phyloP scores from a whole-genome alignment of 2,113 vertebrate genomes.

The Ammodytes marinus region DNA sequence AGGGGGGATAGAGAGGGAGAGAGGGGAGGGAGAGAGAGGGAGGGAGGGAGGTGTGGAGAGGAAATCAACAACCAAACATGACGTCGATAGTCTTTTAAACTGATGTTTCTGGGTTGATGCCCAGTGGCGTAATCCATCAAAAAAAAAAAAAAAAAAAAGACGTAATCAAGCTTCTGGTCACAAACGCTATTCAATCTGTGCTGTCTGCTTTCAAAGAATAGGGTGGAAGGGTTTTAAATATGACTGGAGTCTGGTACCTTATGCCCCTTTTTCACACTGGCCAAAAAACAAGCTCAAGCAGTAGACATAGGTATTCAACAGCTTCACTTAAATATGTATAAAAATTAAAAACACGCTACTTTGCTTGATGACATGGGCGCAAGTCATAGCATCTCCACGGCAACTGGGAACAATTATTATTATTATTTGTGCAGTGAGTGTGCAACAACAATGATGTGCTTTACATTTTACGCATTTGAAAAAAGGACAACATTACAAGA shows the following conservation, averaged over 20 bases:
- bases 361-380: too few relatives aligned
- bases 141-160: conserved; percentile 65
- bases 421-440: too few relatives aligned
- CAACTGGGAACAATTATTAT: too few relatives aligned
- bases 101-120: conserved; percentile 49
- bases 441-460: too few relatives aligned
- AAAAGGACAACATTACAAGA: too few relatives aligned
- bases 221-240: conserved; percentile 32
- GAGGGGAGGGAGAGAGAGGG: neutral
- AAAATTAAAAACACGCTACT: too few relatives aligned
- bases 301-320: too few relatives aligned
- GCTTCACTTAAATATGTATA: too few relatives aligned
- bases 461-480: too few relatives aligned
- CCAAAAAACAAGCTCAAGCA: too few relatives aligned
- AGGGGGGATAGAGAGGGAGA: conserved; percentile 52
- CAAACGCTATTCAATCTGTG: conserved; percentile 47
- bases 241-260: conserved; percentile 23
- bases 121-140: conserved; percentile 63
- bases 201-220: conserved; percentile 31
- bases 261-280: too few relatives aligned
- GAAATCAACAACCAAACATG: conserved; percentile 68
- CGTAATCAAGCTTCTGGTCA: conserved; percentile 38
- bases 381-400: too few relatives aligned
- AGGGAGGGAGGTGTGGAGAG: conserved; percentile 40
- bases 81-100: conserved; percentile 63